Evolutionary conservation across 2,888 invertebrate species (phyloP).

Genomic region (Smittia aterrima): DNA sequence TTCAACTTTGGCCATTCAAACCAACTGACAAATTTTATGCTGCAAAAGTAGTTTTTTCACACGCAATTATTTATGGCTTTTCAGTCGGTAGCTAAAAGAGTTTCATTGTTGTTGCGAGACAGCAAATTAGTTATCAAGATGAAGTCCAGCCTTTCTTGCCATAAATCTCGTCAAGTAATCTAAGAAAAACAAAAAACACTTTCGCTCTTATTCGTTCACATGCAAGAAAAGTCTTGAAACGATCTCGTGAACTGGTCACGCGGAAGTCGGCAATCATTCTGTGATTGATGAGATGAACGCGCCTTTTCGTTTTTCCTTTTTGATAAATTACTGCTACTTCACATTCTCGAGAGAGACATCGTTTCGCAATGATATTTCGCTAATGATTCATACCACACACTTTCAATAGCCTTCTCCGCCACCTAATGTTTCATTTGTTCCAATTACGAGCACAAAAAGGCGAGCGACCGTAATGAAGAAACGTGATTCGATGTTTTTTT

Average conservation of each 20-base stretch:
- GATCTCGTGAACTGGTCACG: background rate
- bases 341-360: background rate
- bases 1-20: too few species aligned
- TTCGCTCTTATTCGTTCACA: too few species aligned
- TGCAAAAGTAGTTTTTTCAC: background rate
- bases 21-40: too few species aligned
- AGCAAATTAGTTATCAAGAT: too few species aligned
- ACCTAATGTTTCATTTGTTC: constrained; percentile 11
- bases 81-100: too few species aligned
- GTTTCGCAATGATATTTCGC: background rate
- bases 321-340: constrained; percentile 4
- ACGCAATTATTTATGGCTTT: background rate
- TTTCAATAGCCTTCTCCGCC: constrained; percentile 8
- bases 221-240: too few species aligned
- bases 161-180: too few species aligned
- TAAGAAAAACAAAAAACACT: too few species aligned
- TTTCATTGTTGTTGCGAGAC: too few species aligned
- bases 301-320: background rate
- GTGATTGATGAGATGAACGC: background rate
- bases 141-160: too few species aligned
- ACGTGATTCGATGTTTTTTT: background rate
- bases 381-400: constrained; percentile 3
- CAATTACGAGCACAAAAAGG: constrained; percentile 8
- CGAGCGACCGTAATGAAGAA: background rate
- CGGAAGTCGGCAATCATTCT: background rate